Evolutionary conservation across 2,797 vertebrate species (phyloP).

Genomic region (Sebastes ruberrimus): DNA sequence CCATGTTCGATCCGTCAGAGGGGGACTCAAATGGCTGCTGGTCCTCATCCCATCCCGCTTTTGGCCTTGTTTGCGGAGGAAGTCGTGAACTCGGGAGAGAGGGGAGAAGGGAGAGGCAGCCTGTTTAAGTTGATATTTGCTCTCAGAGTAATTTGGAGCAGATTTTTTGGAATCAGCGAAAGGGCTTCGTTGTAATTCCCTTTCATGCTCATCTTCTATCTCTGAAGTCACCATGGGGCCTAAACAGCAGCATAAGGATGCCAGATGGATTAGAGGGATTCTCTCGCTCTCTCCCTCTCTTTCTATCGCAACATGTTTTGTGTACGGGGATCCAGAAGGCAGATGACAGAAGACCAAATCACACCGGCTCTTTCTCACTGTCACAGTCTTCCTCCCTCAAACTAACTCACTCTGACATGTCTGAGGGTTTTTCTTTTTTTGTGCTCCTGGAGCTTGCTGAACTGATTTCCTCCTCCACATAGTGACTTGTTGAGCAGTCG

Average conservation of each 20-base stretch:
- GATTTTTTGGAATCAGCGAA: conserved; percentile 85
- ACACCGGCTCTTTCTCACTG: conserved; percentile 67
- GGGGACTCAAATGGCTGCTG: conserved; percentile 84
- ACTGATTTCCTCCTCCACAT: conserved; percentile 53
- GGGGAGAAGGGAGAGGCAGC: conserved; percentile 76
- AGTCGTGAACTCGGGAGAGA: conserved; percentile 84
- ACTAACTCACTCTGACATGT: conserved; percentile 64
- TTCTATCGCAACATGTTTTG: conserved; percentile 68
- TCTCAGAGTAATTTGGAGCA: conserved; percentile 93
- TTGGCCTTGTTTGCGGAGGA: conserved; percentile 85
- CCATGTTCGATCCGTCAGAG: conserved; percentile 91
- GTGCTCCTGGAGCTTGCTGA: conserved; percentile 31
- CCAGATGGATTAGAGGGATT: conserved; percentile 85
- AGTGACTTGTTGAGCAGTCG: conserved; percentile 19
- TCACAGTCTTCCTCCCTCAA: conserved; percentile 64
- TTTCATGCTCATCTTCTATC: conserved; percentile 90
- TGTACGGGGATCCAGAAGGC: conserved; percentile 68
- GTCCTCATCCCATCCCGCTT: conserved; percentile 75
- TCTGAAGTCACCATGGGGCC: conserved; percentile 82
- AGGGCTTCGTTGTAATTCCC: conserved; percentile 89
- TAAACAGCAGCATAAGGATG: conserved; percentile 88
- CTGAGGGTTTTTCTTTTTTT: neutral
- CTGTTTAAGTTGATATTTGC: conserved; percentile 89
- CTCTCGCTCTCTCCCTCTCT: conserved; percentile 51
- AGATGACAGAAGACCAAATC: conserved; percentile 72